These are phyloP conservation scores for Platalea minor DNA, from an alignment of 2,797 vertebrate genomes.

Conservation along the genomic window DNA sequence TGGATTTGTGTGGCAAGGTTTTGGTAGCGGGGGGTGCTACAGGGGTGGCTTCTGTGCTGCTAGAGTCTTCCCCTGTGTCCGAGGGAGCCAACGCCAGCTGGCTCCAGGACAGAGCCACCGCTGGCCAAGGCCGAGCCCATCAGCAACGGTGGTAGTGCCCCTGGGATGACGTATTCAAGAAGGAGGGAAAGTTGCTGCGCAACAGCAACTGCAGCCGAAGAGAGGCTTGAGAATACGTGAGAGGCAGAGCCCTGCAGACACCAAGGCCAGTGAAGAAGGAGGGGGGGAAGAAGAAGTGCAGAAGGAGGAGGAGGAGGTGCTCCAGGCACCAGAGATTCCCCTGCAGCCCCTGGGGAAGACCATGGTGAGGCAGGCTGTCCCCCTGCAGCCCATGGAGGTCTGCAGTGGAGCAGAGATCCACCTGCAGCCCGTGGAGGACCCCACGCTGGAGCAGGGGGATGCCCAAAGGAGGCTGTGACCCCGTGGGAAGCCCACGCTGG, in stretches of 20 bases:
- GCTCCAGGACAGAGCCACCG: background rate
- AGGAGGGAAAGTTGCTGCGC: background rate
- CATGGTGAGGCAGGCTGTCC: too few species aligned
- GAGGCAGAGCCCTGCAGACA: background rate
- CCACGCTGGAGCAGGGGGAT: too few species aligned
- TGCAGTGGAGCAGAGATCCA: background rate
- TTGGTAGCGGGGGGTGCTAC: background rate
- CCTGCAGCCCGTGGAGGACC: too few species aligned
- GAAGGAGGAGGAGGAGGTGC: background rate
- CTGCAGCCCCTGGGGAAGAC: too few species aligned
- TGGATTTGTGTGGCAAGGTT: background rate
- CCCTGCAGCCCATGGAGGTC: background rate
- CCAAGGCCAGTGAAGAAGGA: background rate
- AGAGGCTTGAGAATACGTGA: background rate
- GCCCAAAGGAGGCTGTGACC: too few species aligned
- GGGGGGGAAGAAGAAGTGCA: background rate
- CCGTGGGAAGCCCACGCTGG: too few species aligned
- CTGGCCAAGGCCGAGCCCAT: background rate
- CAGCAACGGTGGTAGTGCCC: background rate
- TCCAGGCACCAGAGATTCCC: background rate
- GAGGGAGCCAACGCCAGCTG: fast-evolving
- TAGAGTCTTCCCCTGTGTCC: background rate
- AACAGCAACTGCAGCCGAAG: background rate
- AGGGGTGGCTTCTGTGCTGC: background rate
- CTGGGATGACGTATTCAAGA: background rate